Percentiles rank a stretch among this genome's conserved stretches.
phyloP scores from a whole-genome alignment of 2,888 invertebrate genomes.

The Andrena chrysosceles region DNA sequence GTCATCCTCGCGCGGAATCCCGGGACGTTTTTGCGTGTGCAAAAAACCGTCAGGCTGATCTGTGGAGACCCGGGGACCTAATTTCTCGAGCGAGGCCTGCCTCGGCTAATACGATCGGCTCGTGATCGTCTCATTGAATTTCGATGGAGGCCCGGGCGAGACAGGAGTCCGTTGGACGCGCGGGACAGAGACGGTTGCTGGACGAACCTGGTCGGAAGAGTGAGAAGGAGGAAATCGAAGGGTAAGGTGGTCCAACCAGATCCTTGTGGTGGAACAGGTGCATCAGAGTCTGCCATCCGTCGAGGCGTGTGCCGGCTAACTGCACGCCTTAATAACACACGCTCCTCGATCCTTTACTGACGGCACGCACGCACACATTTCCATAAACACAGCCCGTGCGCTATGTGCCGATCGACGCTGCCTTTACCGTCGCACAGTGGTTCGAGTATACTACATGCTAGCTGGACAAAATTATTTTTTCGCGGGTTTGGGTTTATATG shows the following conservation, averaged over 20 bases:
- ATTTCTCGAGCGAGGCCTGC: slow-evolving; percentile 43
- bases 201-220: background rate
- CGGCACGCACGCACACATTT: slow-evolving; percentile 69
- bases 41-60: slow-evolving; percentile 28
- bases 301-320: slow-evolving; percentile 75
- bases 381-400: slow-evolving; percentile 66
- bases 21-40: background rate
- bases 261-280: slow-evolving; percentile 73
- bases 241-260: slow-evolving; percentile 73
- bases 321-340: slow-evolving; percentile 70
- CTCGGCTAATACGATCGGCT: slow-evolving; percentile 42
- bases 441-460: too few species aligned
- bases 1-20: background rate
- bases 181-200: background rate
- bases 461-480: too few species aligned
- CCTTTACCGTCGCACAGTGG: too few species aligned
- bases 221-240: slow-evolving; percentile 30
- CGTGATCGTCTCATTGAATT: slow-evolving; percentile 54
- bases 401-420: slow-evolving; percentile 17
- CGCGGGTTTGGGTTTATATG: too few species aligned
- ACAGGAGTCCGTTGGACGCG: slow-evolving; percentile 5
- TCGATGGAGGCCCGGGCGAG: slow-evolving; percentile 23
- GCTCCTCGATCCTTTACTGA: slow-evolving; percentile 60
- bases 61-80: slow-evolving; percentile 44
- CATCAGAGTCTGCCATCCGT: slow-evolving; percentile 51